Evolutionary conservation across 2,113 vertebrate genomes (phyloP).

Genomic region (Brienomyrus brachyistius): DNA sequence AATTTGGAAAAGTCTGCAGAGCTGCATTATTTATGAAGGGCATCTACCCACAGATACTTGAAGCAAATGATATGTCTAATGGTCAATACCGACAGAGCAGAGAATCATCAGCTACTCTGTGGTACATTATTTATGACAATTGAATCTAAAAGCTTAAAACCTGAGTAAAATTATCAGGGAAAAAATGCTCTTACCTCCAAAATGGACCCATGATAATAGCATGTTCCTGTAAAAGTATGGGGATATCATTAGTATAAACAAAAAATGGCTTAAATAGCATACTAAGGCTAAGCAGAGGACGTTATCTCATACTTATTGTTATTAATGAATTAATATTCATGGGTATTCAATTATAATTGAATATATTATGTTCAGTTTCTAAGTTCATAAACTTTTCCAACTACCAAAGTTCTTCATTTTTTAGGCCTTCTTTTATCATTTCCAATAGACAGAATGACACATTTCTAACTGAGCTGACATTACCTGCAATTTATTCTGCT

Average conservation of each 20-base stretch:
- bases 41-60: conserved; percentile 18
- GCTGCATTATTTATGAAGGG: conserved; percentile 23
- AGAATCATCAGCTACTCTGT: background rate
- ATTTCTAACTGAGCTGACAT: background rate
- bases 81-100: conserved; percentile 1
- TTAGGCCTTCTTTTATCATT: background rate
- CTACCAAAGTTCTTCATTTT: background rate
- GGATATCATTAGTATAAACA: background rate
- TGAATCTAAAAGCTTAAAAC: background rate
- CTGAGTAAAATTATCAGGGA: background rate
- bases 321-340: background rate
- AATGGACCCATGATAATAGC: conserved; percentile 56
- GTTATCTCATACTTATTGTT: background rate
- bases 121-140: conserved; percentile 19
- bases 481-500: background rate
- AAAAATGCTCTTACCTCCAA: conserved; percentile 59
- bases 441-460: background rate
- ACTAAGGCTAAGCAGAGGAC: background rate
- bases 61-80: conserved; percentile 21
- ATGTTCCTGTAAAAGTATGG: conserved; percentile 56
- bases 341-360: background rate
- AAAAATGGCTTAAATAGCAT: background rate
- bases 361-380: background rate
- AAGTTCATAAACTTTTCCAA: background rate
- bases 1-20: conserved; percentile 23